phyloP scores from a whole-genome alignment of 1,140 invertebrate species.

The Hesperophylax magnus region DNA sequence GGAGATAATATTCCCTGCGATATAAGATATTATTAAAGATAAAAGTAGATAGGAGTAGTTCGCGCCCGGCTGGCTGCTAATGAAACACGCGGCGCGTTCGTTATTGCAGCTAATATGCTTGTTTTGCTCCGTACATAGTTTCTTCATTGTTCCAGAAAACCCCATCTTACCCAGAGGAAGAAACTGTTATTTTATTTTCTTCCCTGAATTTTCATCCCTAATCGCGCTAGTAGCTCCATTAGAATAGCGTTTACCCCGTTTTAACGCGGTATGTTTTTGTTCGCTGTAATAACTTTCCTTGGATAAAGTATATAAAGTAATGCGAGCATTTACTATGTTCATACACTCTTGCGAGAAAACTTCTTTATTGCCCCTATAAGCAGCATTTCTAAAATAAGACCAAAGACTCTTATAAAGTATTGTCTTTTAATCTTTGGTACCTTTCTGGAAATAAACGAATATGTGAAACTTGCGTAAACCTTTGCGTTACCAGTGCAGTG shows the following conservation, averaged over 20 bases:
- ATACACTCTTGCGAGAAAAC: too few species aligned
- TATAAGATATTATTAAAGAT: too few species aligned
- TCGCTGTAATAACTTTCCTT: not conserved
- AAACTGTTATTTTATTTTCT: constrained; percentile 24
- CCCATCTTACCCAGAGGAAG: not conserved
- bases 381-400: too few species aligned
- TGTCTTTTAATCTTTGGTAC: too few species aligned
- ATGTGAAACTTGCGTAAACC: too few species aligned
- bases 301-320: not conserved
- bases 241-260: constrained; percentile 18
- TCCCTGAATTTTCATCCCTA: constrained; percentile 20
- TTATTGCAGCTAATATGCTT: constrained; percentile 32
- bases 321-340: not conserved
- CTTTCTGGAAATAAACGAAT: too few species aligned
- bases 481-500: too few species aligned
- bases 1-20: too few species aligned
- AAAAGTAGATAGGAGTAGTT: too few species aligned
- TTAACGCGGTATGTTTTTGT: not conserved
- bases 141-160: constrained; percentile 31
- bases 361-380: too few species aligned
- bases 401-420: too few species aligned
- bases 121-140: constrained; percentile 15
- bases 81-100: constrained; percentile 30
- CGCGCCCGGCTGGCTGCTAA: not conserved
- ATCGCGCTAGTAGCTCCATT: constrained; percentile 36